Percentiles rank a stretch among this genome's conserved stretches.
phyloP scores from a whole-genome alignment of 2,113 vertebrate genomes.

The Pluvialis apricaria region DNA sequence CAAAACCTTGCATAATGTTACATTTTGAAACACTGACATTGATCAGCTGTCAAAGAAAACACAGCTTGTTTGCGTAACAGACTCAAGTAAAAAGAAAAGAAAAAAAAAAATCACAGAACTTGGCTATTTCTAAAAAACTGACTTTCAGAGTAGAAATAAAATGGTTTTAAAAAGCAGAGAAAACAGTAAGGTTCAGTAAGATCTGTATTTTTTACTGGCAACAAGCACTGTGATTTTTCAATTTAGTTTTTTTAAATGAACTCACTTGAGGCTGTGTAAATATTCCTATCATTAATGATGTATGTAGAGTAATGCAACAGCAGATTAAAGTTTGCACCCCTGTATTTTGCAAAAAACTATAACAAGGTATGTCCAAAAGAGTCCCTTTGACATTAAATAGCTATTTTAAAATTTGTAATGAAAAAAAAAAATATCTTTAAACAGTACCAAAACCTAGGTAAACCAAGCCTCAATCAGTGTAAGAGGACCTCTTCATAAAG shows the following conservation, averaged over 20 bases:
- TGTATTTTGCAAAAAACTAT: background rate
- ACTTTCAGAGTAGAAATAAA: background rate
- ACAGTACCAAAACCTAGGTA: constrained; percentile 29
- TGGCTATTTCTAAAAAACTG: background rate
- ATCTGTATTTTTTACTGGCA: background rate
- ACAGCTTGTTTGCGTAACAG: background rate
- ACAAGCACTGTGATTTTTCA: background rate
- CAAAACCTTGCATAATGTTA: background rate
- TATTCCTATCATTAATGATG: background rate
- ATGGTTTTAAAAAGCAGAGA: background rate
- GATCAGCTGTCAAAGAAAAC: constrained; percentile 13
- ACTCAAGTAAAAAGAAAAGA: background rate
- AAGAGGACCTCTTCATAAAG: background rate
- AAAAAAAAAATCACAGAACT: background rate
- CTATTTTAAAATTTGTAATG: background rate
- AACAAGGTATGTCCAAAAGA: constrained; percentile 19
- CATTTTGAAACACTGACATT: background rate
- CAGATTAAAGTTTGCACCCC: background rate
- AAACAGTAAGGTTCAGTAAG: background rate
- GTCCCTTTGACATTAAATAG: background rate
- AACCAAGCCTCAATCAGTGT: background rate
- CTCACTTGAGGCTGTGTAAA: background rate
- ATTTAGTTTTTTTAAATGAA: background rate
- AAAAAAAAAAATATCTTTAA: constrained; percentile 3
- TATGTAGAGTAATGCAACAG: background rate